Evolutionary conservation across 2,888 invertebrate genomes (phyloP), one percentile per base, ranked within the genome.

Genomic region (Scaptomyza tumidula): DNA sequence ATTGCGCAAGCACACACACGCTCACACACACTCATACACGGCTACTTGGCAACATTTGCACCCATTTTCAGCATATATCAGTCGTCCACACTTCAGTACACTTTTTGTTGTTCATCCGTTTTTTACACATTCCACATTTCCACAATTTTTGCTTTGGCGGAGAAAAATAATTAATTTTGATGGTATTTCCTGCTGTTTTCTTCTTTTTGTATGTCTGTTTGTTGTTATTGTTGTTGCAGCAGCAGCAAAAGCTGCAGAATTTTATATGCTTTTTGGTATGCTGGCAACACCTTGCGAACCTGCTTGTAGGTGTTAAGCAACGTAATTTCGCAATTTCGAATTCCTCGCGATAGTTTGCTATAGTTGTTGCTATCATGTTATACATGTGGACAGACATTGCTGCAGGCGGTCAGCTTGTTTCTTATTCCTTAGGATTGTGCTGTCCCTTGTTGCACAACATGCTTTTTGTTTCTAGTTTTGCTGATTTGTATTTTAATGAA

Each of bases 121-220:
- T 59, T 59, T 66, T 67, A 33, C 71, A 74, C 65, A 64, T 48
- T 76, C 49, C 62, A 46, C 63, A 35, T 45, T 50, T 29, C 35
- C 46, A 27, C 55, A 35, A 48, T 37, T 66, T 71, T 67, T 61
- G 59, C 67, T 71, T 68, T 73, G 63, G 64, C 39, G 53, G 39
- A 57, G 69, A 71, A 88, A 86, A 73, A 88, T 80, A 86, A 84
- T 88, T 84, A 86, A 84, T 88, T 88, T 88, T 75, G 57, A 80
- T 72, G 68, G 84, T 66, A 69, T 58, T 44, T 41, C 10, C n/a
- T 24, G 19, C 14, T 44, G 41, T 27, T 60, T 52, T 14, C 35
- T 19, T 59, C 24, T 10, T 49, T 53, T 31, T 33, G 7, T 54
- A 19, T 58, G 11, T 56, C 14, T 49, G 33, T 37, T 52, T 35